Base-by-base conservation (phyloP, 2,888 invertebrate species). In the Brenthis ino region DNA sequence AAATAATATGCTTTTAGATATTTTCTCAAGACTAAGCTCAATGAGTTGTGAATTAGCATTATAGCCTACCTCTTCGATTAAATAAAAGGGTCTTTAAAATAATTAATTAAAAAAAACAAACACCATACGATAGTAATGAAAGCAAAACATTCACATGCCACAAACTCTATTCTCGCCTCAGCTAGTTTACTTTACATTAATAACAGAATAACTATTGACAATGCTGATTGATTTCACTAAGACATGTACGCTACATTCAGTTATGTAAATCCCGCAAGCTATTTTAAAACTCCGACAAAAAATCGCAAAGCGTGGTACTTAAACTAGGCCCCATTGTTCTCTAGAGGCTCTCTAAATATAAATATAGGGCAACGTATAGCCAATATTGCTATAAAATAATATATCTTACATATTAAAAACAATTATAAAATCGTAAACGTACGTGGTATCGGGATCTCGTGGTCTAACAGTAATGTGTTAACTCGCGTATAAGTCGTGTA, bases 201-300 rank as follows among this genome's bases (percentile, higher is more conserved):
- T 60, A 66, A 71, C n/a, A 61, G 33, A 71, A 28, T 56, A 67
- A 72, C 67, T 65, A 73, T 65, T 60, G 55, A 70, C 69, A 65
- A 55, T 69, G 63, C 66, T 70, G 70, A 65, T 68, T 64, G 66
- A 71, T 55, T 51, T 68, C 68, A 51, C 68, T 57, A 57, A 65
- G 67, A 71, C 68, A 43, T 65, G 63, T 69, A 66, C 66, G 70
- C 65, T 69, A 67, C 57, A 60, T 67, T 67, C 65, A 70, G 72
- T 76, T 76, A 69, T 75, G 71, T 75, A 77, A 75, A 76, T 68
- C 70, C 55, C 57, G 53, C 61, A 43, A 60, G 56, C 71, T 73
- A 71, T 70, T 20, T 71, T 73, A 63, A 69, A 74, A 69, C 68
- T 54, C 57, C 33, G n/a, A 16, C 58, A 13, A 51, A 64, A 56